phyloP scores from a whole-genome alignment of 2,113 vertebrate genomes.

The Calonectris borealis region DNA sequence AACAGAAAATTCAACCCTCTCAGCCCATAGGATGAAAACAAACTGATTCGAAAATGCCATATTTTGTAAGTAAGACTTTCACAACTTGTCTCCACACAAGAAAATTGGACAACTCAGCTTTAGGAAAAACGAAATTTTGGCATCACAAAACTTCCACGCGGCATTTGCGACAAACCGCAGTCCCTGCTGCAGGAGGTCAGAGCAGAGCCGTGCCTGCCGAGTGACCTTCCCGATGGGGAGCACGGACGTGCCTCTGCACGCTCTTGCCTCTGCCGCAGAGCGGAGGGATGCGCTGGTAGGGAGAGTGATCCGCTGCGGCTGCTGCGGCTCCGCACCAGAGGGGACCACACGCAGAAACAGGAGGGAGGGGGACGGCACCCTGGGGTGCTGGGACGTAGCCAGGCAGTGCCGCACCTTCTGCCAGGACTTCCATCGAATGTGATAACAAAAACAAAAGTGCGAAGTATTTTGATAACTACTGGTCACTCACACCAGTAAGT shows the following conservation, averaged over 20 bases:
- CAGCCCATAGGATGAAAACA: background rate
- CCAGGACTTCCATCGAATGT: background rate
- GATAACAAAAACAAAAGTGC: background rate
- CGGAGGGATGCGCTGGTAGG: accelerated
- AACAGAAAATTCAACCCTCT: background rate
- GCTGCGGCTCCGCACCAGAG: background rate
- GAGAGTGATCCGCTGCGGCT: background rate
- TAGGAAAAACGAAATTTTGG: background rate
- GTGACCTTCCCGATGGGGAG: background rate
- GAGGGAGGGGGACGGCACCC: too few species aligned
- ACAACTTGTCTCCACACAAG: background rate
- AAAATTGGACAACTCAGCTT: background rate
- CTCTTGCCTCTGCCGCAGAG: background rate
- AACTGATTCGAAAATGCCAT: background rate
- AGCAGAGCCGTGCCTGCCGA: background rate
- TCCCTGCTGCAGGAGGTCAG: background rate
- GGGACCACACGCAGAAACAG: background rate
- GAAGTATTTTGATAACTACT: background rate
- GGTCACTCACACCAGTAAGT: background rate
- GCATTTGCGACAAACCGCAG: background rate
- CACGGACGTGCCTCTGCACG: too few species aligned
- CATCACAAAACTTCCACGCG: background rate
- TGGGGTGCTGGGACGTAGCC: background rate
- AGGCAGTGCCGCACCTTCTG: background rate
- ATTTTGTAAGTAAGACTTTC: background rate